phyloP scores from a whole-genome alignment of 2,888 invertebrate species.

The Steinernema carpocapsae region DNA sequence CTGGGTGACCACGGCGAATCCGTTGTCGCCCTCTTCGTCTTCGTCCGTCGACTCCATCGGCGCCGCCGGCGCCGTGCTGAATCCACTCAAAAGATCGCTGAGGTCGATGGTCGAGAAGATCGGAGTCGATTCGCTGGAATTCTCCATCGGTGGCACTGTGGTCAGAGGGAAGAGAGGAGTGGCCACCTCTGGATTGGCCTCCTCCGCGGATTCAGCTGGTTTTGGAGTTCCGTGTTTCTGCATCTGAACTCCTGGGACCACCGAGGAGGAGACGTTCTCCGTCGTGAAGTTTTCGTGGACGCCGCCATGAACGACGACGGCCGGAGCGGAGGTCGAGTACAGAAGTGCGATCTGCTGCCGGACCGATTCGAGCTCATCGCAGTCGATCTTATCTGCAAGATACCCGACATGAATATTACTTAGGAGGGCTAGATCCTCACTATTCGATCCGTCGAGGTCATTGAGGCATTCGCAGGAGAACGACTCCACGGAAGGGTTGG shows the following conservation, averaged over 20 bases:
- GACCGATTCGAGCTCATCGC: slow-evolving; percentile 17
- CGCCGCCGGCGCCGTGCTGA: not conserved
- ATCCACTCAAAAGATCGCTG: not conserved
- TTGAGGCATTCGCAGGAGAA: slow-evolving; percentile 41
- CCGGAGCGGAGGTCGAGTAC: not conserved
- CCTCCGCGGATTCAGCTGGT: not conserved
- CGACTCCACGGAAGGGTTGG: slow-evolving; percentile 20
- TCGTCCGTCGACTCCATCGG: not conserved
- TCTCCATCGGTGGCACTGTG: slow-evolving; percentile 10
- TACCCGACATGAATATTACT: not conserved
- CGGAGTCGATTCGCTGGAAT: slow-evolving; percentile 1
- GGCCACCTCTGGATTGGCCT: not conserved
- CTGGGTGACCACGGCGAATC: slow-evolving; percentile 47
- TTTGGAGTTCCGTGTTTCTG: not conserved
- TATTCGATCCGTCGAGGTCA: slow-evolving; percentile 31
- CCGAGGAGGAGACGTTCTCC: slow-evolving; percentile 6
- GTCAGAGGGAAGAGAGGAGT: slow-evolving; percentile 14
- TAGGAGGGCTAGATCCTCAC: not conserved
- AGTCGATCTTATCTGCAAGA: slow-evolving; percentile 6
- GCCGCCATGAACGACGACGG: not conserved
- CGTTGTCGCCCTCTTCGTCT: slow-evolving; percentile 48
- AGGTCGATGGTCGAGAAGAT: slow-evolving; percentile 28
- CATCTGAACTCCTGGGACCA: not conserved
- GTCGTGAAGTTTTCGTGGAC: slow-evolving; percentile 13
- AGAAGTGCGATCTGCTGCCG: slow-evolving; percentile 4